Evolutionary conservation across 2,888 invertebrate species (phyloP), one percentile per base, ranked within the genome.

Genomic region (Alloplasta piceator): DNA sequence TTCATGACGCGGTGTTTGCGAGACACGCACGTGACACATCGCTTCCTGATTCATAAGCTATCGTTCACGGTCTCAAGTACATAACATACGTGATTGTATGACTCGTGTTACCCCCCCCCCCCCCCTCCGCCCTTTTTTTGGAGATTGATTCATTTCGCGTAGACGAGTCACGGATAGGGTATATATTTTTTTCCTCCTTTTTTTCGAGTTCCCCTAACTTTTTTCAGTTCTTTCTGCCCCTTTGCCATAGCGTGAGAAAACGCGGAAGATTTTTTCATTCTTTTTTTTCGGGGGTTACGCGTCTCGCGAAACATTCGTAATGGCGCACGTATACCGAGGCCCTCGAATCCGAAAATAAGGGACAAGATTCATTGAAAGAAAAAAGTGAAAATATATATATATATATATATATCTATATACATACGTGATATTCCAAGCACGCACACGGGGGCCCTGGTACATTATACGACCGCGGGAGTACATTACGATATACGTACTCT

Each of bases 301-400:
- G n/a, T 10, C 10, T 0, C 12, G n/a, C 41, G 7, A 38, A 61
- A 14, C n/a, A 26, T 71, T 71, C 26, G 48, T 50, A 26, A 39
- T 26, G 16, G 48, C 61, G 74, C 50, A 39, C 68, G 83, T 77
- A 83, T 84, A 86, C 78, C 82, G 61, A 82, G 84, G 64, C 77
- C 76, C 80, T 84, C 63, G 77, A 79, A 72, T 38, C 73, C 55
- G 68, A 60, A 68, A 61, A 63, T 46, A 46, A 61, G n/a, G 41
- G 39, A 50, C 10, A 26, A 26, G 38, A 52, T 12, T 9, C 16
- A 46, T 64, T 26, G 58, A 48, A 10, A 36, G 43, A 74, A 70
- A 70, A 66, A 71, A 50, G 41, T 26, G 38, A 6, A 26, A 26
- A 26, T 26, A 26, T 26, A 26, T 26, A 26, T 26, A 26, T 26